These are phyloP conservation scores for Puntigrus tetrazona DNA, from an alignment of 2,113 vertebrate genomes.

Conservation along the genomic window DNA sequence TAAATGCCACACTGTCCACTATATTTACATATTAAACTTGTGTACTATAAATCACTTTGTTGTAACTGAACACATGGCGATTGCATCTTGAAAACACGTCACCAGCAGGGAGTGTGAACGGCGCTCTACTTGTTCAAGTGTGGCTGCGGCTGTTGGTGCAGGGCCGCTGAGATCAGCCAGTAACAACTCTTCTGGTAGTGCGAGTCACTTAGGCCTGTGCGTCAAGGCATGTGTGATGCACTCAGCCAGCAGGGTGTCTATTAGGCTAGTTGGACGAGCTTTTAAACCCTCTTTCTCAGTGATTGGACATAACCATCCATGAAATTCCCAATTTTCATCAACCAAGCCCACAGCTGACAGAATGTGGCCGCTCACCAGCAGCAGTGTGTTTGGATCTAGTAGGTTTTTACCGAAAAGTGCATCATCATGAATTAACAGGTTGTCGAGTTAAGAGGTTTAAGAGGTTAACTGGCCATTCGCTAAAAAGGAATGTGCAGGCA, in stretches of 20 bases:
- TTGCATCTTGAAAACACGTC: constrained; percentile 14
- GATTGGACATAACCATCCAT: constrained; percentile 51
- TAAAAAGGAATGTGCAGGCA: not conserved
- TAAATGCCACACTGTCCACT: too few species aligned
- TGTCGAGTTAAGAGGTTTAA: constrained; percentile 2
- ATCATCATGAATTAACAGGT: not conserved
- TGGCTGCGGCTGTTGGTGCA: not conserved
- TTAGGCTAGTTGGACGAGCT: constrained; percentile 25
- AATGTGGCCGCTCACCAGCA: not conserved
- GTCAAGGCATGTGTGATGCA: constrained; percentile 35
- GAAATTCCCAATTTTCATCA: constrained; percentile 47
- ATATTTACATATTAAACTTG: not conserved
- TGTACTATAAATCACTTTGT: not conserved
- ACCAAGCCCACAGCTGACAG: not conserved
- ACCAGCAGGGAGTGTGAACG: not conserved
- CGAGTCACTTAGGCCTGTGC: constrained; percentile 26
- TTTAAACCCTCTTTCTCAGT: constrained; percentile 31
- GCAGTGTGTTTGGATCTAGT: not conserved
- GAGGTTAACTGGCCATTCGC: not conserved
- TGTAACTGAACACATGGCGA: not conserved
- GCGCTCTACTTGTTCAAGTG: not conserved
- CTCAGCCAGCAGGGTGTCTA: constrained; percentile 21
- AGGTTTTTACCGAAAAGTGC: not conserved
- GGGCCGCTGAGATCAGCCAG: not conserved
- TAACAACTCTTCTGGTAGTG: constrained; percentile 34